These are phyloP conservation scores for Pandion haliaetus DNA, from an alignment of 2,113 vertebrate species.

Conservation along the genomic window DNA sequence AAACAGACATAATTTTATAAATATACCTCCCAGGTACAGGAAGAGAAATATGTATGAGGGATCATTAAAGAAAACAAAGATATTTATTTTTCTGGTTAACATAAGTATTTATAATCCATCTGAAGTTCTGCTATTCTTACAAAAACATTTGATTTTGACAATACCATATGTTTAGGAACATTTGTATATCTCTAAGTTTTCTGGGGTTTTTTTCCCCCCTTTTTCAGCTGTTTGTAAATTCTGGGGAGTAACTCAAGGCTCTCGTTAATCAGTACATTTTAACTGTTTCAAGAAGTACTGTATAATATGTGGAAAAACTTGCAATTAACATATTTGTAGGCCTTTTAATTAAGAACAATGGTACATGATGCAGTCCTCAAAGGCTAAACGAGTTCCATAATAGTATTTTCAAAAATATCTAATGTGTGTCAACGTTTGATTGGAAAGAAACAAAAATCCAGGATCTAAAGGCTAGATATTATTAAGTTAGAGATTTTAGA, in stretches of 20 bases:
- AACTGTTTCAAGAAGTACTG: neutral
- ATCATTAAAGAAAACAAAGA: neutral
- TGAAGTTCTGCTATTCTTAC: neutral
- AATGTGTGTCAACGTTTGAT: neutral
- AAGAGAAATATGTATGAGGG: neutral
- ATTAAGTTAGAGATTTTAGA: neutral
- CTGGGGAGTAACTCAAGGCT: neutral
- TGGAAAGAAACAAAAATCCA: neutral
- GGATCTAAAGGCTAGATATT: neutral
- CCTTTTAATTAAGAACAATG: neutral
- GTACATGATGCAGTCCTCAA: neutral
- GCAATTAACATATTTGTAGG: neutral
- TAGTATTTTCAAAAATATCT: neutral
- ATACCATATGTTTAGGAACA: neutral
- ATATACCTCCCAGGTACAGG: neutral
- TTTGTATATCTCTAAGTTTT: neutral
- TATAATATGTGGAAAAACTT: neutral
- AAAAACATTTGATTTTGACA: neutral
- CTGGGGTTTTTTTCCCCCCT: too few species aligned
- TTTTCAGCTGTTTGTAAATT: neutral
- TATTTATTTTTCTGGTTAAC: neutral
- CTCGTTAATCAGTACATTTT: neutral
- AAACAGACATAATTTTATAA: neutral
- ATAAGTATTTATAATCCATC: neutral
- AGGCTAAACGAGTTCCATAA: neutral